Conservation (phyloP, 2,797 vertebrate genomes). For the Poecilia velifera region DNA sequence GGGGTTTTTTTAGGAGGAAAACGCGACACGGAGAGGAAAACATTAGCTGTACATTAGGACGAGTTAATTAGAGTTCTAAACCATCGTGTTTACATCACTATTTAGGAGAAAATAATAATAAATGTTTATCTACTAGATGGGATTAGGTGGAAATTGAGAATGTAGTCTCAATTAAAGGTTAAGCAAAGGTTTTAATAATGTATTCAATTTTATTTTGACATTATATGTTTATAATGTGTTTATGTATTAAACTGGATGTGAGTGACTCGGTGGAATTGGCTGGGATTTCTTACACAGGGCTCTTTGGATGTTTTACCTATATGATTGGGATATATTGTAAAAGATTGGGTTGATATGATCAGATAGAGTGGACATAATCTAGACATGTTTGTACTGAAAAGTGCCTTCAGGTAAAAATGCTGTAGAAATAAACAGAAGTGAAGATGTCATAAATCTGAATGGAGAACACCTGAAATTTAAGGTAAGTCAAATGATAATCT, state of each 20-base stretch:
- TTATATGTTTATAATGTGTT: slow-evolving; percentile 1
- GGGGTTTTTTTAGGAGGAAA: slow-evolving; percentile 15
- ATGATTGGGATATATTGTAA: neutral
- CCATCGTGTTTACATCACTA: neutral
- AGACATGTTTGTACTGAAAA: neutral
- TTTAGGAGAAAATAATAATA: slow-evolving; percentile 3
- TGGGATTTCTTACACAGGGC: neutral
- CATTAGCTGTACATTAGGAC: slow-evolving; percentile 16
- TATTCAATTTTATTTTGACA: neutral
- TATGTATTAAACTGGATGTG: neutral
- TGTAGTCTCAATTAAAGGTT: neutral
- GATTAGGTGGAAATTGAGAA: neutral
- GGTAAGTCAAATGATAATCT: neutral
- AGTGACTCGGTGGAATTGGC: neutral
- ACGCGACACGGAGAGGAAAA: slow-evolving; percentile 29
- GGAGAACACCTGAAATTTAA: neutral
- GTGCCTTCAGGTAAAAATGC: neutral
- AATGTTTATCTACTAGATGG: slow-evolving; percentile 3
- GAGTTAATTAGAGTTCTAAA: slow-evolving; percentile 7
- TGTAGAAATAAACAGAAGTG: neutral
- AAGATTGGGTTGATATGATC: neutral
- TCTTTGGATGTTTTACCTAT: neutral
- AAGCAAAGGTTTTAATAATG: neutral
- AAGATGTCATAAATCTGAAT: neutral
- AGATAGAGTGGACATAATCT: neutral